Evolutionary conservation across 2,797 vertebrate genomes (phyloP).

Genomic region (Premnoplex brunnescens): DNA sequence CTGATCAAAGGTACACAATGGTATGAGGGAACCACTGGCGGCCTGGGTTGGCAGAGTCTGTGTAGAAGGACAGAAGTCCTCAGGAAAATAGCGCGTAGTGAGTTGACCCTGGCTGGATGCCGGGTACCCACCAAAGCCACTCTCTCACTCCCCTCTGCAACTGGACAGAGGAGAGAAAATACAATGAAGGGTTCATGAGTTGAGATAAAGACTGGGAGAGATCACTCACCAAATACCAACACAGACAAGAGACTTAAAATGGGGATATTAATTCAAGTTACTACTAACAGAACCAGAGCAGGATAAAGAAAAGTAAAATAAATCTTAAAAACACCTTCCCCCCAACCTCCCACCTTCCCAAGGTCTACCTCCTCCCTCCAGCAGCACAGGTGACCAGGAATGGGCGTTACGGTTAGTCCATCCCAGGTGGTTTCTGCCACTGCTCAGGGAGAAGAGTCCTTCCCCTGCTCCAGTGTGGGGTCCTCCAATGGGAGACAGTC

Average conservation of each 20-base stretch:
- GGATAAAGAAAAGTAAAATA: background rate
- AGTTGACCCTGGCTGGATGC: background rate
- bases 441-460: background rate
- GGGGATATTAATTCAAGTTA: background rate
- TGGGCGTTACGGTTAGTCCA: background rate
- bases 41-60: accelerated
- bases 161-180: background rate
- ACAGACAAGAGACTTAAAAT: background rate
- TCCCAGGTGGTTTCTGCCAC: background rate
- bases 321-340: background rate
- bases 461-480: background rate
- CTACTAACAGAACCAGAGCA: background rate
- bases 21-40: background rate
- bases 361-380: background rate
- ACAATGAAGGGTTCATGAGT: background rate
- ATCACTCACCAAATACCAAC: background rate
- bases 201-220: background rate
- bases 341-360: background rate
- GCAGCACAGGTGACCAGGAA: background rate
- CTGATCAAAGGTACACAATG: accelerated
- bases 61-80: background rate
- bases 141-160: background rate
- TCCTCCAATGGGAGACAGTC: background rate
- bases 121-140: background rate
- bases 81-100: background rate